Evolutionary conservation across 2,797 vertebrate genomes (phyloP).

Genomic region (Phrynocephalus forsythii): DNA sequence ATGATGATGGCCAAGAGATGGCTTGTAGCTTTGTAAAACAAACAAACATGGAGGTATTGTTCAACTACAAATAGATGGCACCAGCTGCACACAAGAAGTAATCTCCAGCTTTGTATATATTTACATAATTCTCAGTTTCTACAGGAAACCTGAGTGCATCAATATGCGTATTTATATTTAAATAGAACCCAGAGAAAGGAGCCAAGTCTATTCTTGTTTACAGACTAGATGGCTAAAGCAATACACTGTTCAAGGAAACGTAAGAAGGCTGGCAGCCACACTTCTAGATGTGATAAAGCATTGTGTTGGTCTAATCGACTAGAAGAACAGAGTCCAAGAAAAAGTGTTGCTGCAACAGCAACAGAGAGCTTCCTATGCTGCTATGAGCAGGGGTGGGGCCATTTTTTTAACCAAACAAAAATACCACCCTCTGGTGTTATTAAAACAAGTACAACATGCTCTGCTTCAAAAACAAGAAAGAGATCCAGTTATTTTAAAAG

Average conservation of each 20-base stretch:
- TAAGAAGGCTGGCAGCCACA: background rate
- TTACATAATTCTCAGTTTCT: background rate
- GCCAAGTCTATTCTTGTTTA: background rate
- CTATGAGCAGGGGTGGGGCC: no score
- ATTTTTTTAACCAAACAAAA: no score
- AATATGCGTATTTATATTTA: background rate
- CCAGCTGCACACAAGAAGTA: background rate
- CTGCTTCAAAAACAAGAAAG: no score
- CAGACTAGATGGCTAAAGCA: background rate
- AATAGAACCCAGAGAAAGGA: background rate
- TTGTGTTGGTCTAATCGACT: background rate
- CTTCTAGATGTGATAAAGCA: background rate
- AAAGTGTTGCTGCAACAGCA: no score
- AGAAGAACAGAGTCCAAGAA: background rate
- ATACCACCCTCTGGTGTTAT: no score
- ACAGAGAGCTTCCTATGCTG: no score
- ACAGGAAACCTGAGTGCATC: background rate
- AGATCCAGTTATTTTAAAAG: no score
- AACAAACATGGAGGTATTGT: background rate
- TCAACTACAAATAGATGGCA: conserved; percentile 15
- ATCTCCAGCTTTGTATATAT: background rate
- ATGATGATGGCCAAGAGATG: background rate
- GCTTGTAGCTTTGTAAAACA: background rate
- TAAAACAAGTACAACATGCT: no score
- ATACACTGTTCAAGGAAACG: background rate